phyloP scores from a whole-genome alignment of 2,888 invertebrate genomes.

The Pseudococcus viburni region DNA sequence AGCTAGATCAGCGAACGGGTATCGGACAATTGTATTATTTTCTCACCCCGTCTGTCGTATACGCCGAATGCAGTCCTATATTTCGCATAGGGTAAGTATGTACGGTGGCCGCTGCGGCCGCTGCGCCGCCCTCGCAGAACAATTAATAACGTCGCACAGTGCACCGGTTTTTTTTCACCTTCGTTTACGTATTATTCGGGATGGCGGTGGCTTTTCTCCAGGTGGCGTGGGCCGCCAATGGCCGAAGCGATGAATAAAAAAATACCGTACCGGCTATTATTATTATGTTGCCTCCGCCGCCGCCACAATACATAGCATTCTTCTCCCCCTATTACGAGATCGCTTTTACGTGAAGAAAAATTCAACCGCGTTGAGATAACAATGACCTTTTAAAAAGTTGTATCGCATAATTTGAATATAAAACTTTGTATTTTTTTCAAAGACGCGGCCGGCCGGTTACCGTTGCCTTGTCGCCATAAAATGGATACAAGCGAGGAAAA shows the following conservation, averaged over 20 bases:
- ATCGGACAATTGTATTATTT: constrained; percentile 14
- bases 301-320: not conserved
- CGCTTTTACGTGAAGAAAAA: not conserved
- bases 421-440: constrained; percentile 49
- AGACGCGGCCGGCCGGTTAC: constrained; percentile 18
- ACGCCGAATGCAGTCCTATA: not conserved
- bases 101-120: not conserved
- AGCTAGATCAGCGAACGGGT: not conserved
- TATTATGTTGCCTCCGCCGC: not conserved
- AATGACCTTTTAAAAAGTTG: constrained; percentile 57
- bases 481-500: no score
- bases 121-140: constrained; percentile 45
- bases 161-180: constrained; percentile 24
- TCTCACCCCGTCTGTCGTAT: not conserved
- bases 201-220: constrained; percentile 33
- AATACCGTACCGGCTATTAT: constrained; percentile 39
- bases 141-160: constrained; percentile 48
- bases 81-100: not conserved
- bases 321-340: constrained; percentile 19
- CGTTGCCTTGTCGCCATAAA: not conserved
- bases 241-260: constrained; percentile 46
- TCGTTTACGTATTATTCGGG: not conserved
- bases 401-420: constrained; percentile 50
- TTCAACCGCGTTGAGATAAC: constrained; percentile 48
- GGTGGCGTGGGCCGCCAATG: constrained; percentile 51